phyloP scores from a whole-genome alignment of 2,113 vertebrate genomes.

The Mustelus asterias region DNA sequence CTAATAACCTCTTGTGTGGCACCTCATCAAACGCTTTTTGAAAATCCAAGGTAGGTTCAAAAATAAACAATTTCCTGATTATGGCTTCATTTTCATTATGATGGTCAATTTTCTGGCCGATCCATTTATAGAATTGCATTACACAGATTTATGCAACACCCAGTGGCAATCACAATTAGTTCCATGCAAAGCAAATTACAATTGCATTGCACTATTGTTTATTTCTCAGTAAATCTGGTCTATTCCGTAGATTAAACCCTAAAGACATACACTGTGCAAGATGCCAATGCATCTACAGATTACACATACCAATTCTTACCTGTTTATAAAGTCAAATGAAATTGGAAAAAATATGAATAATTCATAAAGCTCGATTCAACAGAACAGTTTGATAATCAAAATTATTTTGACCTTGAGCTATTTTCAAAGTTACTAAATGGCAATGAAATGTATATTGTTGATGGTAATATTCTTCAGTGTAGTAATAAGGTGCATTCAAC shows the following conservation, averaged over 20 bases:
- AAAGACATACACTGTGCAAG: neutral
- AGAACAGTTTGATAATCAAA: neutral
- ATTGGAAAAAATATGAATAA: neutral
- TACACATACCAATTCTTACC: neutral
- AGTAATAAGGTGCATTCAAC: neutral
- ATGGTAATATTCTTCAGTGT: neutral
- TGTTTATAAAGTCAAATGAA: neutral
- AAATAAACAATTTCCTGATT: neutral
- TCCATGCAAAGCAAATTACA: neutral
- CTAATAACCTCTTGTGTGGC: neutral
- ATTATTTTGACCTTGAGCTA: constrained; percentile 13
- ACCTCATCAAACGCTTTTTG: neutral
- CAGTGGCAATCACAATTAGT: neutral
- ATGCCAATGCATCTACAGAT: neutral
- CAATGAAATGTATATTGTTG: neutral
- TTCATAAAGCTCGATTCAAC: neutral
- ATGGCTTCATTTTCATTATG: neutral
- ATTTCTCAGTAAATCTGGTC: neutral
- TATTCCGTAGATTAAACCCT: neutral
- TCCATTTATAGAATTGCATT: neutral
- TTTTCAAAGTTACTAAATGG: neutral
- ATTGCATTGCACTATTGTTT: too few species aligned
- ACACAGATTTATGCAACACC: neutral
- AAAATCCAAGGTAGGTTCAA: neutral
- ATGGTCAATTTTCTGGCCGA: neutral